Base-by-base conservation (phyloP, 2,888 invertebrate species). In the Aphelenchoides bicaudatus region DNA sequence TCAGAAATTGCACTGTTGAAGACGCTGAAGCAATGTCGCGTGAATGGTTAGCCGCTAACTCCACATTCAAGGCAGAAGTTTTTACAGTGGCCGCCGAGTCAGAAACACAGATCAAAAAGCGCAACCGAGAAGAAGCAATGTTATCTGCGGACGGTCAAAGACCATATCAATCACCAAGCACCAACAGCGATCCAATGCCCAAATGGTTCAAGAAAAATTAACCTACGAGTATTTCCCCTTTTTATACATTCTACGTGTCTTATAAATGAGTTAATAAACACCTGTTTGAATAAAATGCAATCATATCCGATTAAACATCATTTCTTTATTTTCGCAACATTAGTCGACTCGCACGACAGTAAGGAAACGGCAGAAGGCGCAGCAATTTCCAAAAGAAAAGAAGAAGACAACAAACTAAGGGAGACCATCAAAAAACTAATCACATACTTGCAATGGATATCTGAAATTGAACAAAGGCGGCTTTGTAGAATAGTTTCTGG, bases 1-100 rank as follows among this genome's bases (percentile, higher is more conserved):
- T n/a, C n/a, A n/a, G n/a, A n/a, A n/a, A n/a, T n/a, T 19, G 43
- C n/a, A 8, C 43, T 10, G 6, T 8, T 6, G 43, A 43, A 6
- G 23, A 43, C 10, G 43, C 43, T 10, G 23, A 43, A 10, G 10
- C 10, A 25, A 43, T 43, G 16, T 43, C 43, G 10, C 10, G 6
- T 8, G 16, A 43, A n/a, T 43, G 43, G 43, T 43, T n/a, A 2
- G 27, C 62, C 1, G 46, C 16, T 0, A 69, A 69, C 37, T 58
- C 56, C 8, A n/a, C 31, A 2, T 69, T 58, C 39, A 54, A 53
- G 19, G 60, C 59, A n/a, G 67, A 61, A 49, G 59, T 51, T 39
- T 56, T 62, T 19, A 54, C 56, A 8, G 56, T 60, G 3, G 49
- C 37, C 4, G 21, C 58, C 6, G 56, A 56, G 56, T 10, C 13